phyloP scores from a whole-genome alignment of 2,888 invertebrate species.

The Agrilus mali region DNA sequence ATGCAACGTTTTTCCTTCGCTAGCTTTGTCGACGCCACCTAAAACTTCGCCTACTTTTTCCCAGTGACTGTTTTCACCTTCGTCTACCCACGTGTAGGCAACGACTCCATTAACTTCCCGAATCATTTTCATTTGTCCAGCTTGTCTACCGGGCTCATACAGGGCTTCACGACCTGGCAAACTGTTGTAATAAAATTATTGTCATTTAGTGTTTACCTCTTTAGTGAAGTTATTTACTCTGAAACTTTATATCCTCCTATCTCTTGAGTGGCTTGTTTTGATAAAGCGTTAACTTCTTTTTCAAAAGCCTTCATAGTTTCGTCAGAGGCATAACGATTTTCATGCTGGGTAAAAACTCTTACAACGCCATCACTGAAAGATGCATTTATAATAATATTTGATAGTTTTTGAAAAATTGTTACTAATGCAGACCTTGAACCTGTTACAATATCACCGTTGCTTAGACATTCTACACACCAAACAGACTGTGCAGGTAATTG shows the following conservation, averaged over 20 bases:
- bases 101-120: slow-evolving; percentile 60
- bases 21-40: slow-evolving; percentile 52
- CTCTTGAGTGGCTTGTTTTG: slow-evolving; percentile 51
- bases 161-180: slow-evolving; percentile 72
- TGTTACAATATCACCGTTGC: slow-evolving; percentile 82
- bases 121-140: slow-evolving; percentile 79
- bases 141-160: slow-evolving; percentile 59
- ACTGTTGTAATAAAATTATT: slow-evolving; percentile 31
- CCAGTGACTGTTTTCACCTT: slow-evolving; percentile 49
- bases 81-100: slow-evolving; percentile 69
- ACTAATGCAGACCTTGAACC: slow-evolving; percentile 39
- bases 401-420: background rate
- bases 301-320: slow-evolving; percentile 52
- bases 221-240: slow-evolving; percentile 44
- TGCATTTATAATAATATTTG: background rate
- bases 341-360: slow-evolving; percentile 70
- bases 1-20: slow-evolving; percentile 61
- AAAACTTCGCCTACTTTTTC: slow-evolving; percentile 80
- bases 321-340: slow-evolving; percentile 54
- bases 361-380: slow-evolving; percentile 75
- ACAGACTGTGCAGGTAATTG: slow-evolving; percentile 75
- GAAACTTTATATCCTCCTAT: slow-evolving; percentile 77
- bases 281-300: slow-evolving; percentile 54
- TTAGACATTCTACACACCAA: slow-evolving; percentile 72
- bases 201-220: slow-evolving; percentile 3